Percentiles rank a stretch among this genome's conserved stretches.
These are phyloP conservation scores for Aurelia sp. DNA, from an alignment of 30 jellyfish, hydroid and myxozoan species.

Conservation along the genomic window DNA sequence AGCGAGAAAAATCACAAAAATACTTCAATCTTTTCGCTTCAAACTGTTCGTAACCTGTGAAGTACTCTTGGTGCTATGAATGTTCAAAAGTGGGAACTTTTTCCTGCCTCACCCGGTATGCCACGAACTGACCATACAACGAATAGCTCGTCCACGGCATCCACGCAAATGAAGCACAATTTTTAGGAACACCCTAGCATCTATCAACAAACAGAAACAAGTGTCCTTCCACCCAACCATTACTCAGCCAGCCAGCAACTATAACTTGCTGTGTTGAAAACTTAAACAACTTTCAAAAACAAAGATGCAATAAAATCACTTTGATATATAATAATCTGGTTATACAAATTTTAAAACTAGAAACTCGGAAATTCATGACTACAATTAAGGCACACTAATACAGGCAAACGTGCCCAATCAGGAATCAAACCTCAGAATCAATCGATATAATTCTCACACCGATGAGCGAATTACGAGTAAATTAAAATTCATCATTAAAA, in stretches of 20 bases:
- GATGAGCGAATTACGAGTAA: neutral
- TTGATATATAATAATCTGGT: neutral
- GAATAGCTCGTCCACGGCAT: no score
- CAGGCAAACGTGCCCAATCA: neutral
- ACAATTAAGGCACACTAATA: neutral
- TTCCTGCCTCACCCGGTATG: no score
- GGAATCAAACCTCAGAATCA: neutral
- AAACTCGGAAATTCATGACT: neutral
- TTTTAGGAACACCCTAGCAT: no score
- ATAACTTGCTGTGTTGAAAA: conserved; percentile 1
- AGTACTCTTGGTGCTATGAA: no score
- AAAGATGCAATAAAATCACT: conserved; percentile 3
- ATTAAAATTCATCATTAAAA: neutral
- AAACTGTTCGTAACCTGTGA: no score
- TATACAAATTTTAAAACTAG: neutral
- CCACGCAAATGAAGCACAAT: no score
- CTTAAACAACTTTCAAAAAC: conserved; percentile 21
- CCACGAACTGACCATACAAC: no score
- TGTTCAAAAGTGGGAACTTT: no score
- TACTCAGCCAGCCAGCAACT: conserved; percentile 12
- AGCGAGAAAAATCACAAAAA: no score
- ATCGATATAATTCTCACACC: conserved; percentile 1
- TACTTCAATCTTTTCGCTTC: no score
- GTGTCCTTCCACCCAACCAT: no score
- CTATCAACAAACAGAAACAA: no score